A percentile compares a stretch with the other conserved stretches of the same genome.
Conservation (phyloP, 2,888 invertebrate genomes). For the Laothoe populi region DNA sequence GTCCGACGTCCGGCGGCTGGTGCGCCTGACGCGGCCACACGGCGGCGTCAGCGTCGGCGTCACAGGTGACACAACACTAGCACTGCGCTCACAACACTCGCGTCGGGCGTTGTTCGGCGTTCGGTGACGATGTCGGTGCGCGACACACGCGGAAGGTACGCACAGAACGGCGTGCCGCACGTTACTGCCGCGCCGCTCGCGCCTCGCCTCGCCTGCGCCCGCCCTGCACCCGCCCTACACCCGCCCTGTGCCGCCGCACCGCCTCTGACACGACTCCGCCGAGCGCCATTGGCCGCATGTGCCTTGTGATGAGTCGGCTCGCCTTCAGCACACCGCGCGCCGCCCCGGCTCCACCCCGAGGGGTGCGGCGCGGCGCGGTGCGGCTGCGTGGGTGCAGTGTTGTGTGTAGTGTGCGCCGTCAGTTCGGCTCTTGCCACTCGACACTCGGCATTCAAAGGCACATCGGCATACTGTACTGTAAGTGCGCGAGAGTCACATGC, state of each 20-base stretch:
- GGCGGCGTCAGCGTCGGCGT: slow-evolving; percentile 25
- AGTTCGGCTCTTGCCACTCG: too few relatives aligned
- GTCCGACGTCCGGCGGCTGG: background rate
- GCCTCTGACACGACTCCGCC: slow-evolving; percentile 26
- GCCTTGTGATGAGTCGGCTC: too few relatives aligned
- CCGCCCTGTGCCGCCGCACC: slow-evolving; percentile 19
- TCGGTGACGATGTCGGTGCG: slow-evolving; percentile 36
- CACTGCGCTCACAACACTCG: slow-evolving; percentile 31
- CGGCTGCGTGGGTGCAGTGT: too few relatives aligned
- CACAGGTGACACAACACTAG: slow-evolving; percentile 18
- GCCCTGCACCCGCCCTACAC: slow-evolving; percentile 29
- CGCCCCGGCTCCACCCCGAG: slow-evolving; percentile 29
- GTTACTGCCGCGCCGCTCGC: slow-evolving; percentile 61
- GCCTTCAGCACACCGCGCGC: slow-evolving; percentile 34
- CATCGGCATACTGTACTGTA: too few relatives aligned
- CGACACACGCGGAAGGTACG: slow-evolving; percentile 40
- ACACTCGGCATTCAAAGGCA: too few relatives aligned
- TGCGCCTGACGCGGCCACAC: background rate
- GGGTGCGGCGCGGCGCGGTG: too few relatives aligned
- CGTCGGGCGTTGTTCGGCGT: slow-evolving; percentile 34
- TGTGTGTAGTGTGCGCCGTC: too few relatives aligned
- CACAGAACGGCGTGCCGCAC: slow-evolving; percentile 58
- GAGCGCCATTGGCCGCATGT: background rate
- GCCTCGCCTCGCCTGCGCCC: slow-evolving; percentile 24
- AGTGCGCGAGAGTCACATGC: too few relatives aligned